Evolutionary conservation across 2,113 vertebrate genomes (phyloP).

Genomic region (Taurulus bubalis): DNA sequence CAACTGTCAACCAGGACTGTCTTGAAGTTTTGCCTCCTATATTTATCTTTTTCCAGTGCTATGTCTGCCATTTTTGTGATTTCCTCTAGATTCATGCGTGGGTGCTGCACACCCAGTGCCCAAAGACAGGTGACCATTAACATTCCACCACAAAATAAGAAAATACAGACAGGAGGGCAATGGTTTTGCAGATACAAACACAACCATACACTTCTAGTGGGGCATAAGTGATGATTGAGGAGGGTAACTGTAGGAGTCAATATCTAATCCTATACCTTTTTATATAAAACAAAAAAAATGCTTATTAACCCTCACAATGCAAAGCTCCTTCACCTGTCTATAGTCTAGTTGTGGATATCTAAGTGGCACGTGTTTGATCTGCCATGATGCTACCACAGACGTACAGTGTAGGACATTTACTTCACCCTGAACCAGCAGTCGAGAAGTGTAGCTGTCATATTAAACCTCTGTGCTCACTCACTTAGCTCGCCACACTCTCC

Average conservation of each 20-base stretch:
- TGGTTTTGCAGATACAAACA: background rate
- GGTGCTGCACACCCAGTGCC: background rate
- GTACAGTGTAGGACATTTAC: slow-evolving; percentile 59
- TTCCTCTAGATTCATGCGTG: background rate
- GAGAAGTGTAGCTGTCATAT: slow-evolving; percentile 80
- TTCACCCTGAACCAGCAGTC: slow-evolving; percentile 62
- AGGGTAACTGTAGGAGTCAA: background rate
- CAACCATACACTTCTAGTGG: background rate
- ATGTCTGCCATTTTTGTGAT: background rate
- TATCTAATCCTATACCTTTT: background rate
- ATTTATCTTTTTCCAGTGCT: background rate
- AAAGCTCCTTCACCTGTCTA: slow-evolving; percentile 35
- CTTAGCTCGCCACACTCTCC: slow-evolving; percentile 76
- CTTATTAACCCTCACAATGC: slow-evolving; percentile 12
- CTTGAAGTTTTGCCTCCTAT: background rate
- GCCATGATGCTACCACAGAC: slow-evolving; percentile 42
- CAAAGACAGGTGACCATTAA: background rate
- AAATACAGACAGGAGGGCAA: background rate
- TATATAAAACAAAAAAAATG: too few relatives aligned
- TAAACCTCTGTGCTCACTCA: slow-evolving; percentile 80
- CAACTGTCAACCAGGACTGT: background rate
- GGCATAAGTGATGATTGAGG: background rate
- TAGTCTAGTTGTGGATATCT: slow-evolving; percentile 31
- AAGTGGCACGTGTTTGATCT: slow-evolving; percentile 45
- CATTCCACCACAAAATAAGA: background rate